Evolutionary conservation across 2,888 invertebrate species (phyloP).

Genomic region (Desoria tigrina): DNA sequence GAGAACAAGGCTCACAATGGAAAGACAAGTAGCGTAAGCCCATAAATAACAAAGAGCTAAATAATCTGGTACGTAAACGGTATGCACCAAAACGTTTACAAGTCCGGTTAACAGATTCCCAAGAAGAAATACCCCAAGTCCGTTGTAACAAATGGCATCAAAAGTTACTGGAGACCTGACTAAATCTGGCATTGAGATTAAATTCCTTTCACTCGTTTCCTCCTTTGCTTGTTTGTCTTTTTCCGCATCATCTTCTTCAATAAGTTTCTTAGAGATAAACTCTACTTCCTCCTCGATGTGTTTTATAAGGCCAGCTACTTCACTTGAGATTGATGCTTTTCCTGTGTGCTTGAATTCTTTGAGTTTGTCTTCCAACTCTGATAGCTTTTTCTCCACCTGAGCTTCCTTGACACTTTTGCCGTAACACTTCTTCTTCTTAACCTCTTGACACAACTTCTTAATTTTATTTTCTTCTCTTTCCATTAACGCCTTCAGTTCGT

Average conservation of each 20-base stretch:
- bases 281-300: conserved; percentile 33
- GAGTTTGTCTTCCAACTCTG: conserved; percentile 30
- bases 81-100: conserved; percentile 72
- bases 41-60: conserved; percentile 41
- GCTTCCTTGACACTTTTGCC: conserved; percentile 19
- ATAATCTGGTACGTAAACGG: conserved; percentile 60
- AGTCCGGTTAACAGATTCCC: conserved; percentile 82
- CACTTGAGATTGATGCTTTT: conserved; percentile 21
- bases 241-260: conserved; percentile 19
- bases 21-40: conserved; percentile 53
- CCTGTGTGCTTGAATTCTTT: conserved; percentile 24
- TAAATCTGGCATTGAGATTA: conserved; percentile 47
- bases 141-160: conserved; percentile 76
- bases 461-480: conserved; percentile 20
- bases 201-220: conserved; percentile 18
- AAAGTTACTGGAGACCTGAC: conserved; percentile 62
- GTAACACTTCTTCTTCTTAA: conserved; percentile 12
- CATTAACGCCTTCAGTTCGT: conserved; percentile 37
- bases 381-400: conserved; percentile 22
- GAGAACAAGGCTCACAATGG: conserved; percentile 57
- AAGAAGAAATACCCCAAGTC: conserved; percentile 77
- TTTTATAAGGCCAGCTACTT: conserved; percentile 13
- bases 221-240: conserved; percentile 6
- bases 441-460: conserved; percentile 24
- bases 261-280: conserved; percentile 48